These are phyloP conservation scores for Agonum fuliginosum DNA, from an alignment of 2,888 invertebrate genomes.

Conservation along the genomic window DNA sequence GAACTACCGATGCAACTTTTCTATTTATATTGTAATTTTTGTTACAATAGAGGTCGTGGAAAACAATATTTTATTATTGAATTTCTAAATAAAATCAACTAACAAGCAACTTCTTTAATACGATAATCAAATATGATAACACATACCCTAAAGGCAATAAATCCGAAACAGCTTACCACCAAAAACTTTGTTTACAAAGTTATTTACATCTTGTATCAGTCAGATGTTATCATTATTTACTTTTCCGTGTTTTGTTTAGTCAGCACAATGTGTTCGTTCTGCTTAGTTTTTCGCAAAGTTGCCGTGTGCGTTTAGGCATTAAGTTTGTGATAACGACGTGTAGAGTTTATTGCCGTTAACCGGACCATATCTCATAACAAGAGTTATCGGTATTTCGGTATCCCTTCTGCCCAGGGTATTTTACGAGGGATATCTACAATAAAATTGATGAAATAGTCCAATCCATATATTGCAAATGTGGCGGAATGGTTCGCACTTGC, in stretches of 20 bases:
- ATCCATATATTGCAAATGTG: slow-evolving; percentile 36
- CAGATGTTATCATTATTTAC: slow-evolving; percentile 28
- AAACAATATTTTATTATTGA: too few relatives aligned
- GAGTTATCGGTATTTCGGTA: slow-evolving; percentile 27
- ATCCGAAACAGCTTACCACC: slow-evolving; percentile 5
- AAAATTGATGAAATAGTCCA: slow-evolving; percentile 26
- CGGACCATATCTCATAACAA: slow-evolving; percentile 48
- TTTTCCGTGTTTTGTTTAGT: slow-evolving; percentile 6
- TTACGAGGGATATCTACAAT: slow-evolving; percentile 21
- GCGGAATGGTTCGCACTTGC: slow-evolving; percentile 15
- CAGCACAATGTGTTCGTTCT: slow-evolving; percentile 4
- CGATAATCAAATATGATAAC: slow-evolving; percentile 1
- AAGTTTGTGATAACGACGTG: slow-evolving; percentile 49
- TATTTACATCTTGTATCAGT: slow-evolving; percentile 28
- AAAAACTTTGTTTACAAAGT: slow-evolving; percentile 31
- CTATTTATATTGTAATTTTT: too few relatives aligned
- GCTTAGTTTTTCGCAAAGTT: neutral
- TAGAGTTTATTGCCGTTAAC: slow-evolving; percentile 30
- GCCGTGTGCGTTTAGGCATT: slow-evolving; percentile 49
- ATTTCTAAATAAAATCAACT: neutral
- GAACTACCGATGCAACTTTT: too few relatives aligned
- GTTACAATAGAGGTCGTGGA: too few relatives aligned
- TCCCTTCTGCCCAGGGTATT: neutral
- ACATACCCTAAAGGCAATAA: neutral
- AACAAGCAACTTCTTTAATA: neutral